phyloP scores from a whole-genome alignment of 2,888 invertebrate species.

The Caradrina clavipalpis region DNA sequence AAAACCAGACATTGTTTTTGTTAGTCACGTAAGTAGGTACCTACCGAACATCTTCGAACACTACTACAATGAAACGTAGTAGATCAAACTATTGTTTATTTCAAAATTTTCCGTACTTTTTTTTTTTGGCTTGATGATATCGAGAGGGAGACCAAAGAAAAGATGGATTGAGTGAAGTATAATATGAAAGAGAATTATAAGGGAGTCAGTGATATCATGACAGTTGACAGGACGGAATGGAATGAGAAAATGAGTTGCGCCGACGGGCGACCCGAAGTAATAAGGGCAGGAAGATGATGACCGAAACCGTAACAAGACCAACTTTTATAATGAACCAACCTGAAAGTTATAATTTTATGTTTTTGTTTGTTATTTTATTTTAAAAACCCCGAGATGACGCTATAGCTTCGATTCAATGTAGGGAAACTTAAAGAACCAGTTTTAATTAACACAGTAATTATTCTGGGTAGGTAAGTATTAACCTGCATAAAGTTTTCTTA shows the following conservation, averaged over 20 bases:
- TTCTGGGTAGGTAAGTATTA: background rate
- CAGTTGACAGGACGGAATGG: too few species aligned
- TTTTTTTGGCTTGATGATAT: too few species aligned
- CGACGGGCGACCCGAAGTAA: too few species aligned
- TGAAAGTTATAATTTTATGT: background rate
- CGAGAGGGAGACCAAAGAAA: too few species aligned
- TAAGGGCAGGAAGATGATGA: too few species aligned
- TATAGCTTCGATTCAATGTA: background rate
- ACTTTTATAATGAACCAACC: background rate
- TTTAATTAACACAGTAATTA: background rate
- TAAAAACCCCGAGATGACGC: background rate
- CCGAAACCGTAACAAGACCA: too few species aligned
- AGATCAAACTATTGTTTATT: conserved; percentile 4
- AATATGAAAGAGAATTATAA: too few species aligned
- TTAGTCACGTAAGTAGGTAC: background rate
- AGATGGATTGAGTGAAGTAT: too few species aligned
- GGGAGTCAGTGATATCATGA: too few species aligned
- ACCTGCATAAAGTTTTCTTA: conserved; percentile 2
- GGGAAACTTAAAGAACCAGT: background rate
- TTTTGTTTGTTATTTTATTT: conserved; percentile 2
- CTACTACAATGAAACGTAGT: background rate
- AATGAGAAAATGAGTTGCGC: too few species aligned
- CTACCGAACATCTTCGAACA: background rate
- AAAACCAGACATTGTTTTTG: conserved; percentile 4
- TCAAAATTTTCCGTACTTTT: background rate